Conservation (phyloP, 2,797 vertebrate genomes). For the Pterois miles region DNA sequence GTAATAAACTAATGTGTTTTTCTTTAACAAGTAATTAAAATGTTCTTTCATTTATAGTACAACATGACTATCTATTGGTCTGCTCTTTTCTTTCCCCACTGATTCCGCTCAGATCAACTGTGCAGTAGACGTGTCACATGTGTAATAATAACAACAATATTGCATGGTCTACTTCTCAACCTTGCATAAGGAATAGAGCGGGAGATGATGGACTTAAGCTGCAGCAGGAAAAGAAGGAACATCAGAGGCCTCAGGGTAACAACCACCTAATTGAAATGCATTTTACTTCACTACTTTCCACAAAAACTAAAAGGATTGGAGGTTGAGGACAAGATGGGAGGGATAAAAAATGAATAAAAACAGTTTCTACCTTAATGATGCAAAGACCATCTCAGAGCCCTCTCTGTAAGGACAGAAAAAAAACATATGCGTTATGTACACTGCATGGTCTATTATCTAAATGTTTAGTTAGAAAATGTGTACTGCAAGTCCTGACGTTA, state of each 20-base stretch:
- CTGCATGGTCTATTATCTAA: constrained; percentile 4
- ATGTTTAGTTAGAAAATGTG: constrained; percentile 18
- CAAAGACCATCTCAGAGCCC: constrained; percentile 29
- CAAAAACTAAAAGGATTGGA: constrained; percentile 59
- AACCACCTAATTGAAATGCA: constrained; percentile 76
- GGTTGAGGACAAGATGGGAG: constrained; percentile 35
- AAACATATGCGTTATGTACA: constrained; percentile 17
- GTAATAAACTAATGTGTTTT: no score
- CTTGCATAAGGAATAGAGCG: constrained; percentile 69
- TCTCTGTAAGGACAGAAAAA: constrained; percentile 19
- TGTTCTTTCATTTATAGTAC: neutral
- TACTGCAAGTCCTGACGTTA: constrained; percentile 25
- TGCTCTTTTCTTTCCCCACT: neutral
- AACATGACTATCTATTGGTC: neutral
- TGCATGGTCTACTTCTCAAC: constrained; percentile 64
- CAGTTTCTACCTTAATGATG: constrained; percentile 55
- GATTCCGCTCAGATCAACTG: constrained; percentile 25
- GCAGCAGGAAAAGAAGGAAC: constrained; percentile 64
- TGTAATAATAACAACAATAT: constrained; percentile 49
- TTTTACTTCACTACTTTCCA: constrained; percentile 74
- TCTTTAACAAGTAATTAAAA: neutral
- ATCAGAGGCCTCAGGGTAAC: constrained; percentile 68
- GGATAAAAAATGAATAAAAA: constrained; percentile 35
- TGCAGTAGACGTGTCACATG: neutral
- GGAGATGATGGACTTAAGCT: constrained; percentile 20